Conservation (phyloP, 2,888 invertebrate genomes). For the Drosophila paranaensis region DNA sequence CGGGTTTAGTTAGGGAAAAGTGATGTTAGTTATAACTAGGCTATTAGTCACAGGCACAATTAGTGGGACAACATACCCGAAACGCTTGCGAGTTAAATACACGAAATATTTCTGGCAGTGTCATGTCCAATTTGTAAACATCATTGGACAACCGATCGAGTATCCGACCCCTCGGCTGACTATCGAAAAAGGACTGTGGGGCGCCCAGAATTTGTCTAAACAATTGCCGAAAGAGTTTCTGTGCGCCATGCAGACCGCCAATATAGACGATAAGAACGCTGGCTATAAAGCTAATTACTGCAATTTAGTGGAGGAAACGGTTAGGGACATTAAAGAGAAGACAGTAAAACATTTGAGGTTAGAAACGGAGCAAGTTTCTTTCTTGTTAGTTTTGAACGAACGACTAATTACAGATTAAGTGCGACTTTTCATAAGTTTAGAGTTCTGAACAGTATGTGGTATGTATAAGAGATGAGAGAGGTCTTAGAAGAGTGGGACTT, state of each 20-base stretch:
- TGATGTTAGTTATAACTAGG: constrained; percentile 38
- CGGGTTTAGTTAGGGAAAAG: constrained; percentile 13
- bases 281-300: constrained; percentile 79
- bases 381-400: constrained; percentile 4
- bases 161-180: constrained; percentile 88
- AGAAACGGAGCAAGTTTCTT: constrained; percentile 10
- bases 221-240: constrained; percentile 85
- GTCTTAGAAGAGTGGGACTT: background rate
- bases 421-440: background rate
- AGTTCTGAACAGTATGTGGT: background rate
- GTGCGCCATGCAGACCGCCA: constrained; percentile 85
- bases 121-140: constrained; percentile 86
- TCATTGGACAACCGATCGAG: constrained; percentile 87
- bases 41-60: constrained; percentile 52
- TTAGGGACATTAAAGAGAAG: constrained; percentile 3
- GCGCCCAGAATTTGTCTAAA: constrained; percentile 86
- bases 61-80: constrained; percentile 77
- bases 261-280: constrained; percentile 84
- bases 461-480: background rate
- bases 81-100: constrained; percentile 64
- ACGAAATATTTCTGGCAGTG: constrained; percentile 84
- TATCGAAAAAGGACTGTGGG: constrained; percentile 88
- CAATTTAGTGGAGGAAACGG: background rate
- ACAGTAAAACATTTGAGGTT: constrained; percentile 34
- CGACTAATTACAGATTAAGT: background rate